Percentiles rank a stretch among this genome's conserved stretches.
Conservation (phyloP, 1,140 invertebrate species). For the Papilio aristodemus region DNA sequence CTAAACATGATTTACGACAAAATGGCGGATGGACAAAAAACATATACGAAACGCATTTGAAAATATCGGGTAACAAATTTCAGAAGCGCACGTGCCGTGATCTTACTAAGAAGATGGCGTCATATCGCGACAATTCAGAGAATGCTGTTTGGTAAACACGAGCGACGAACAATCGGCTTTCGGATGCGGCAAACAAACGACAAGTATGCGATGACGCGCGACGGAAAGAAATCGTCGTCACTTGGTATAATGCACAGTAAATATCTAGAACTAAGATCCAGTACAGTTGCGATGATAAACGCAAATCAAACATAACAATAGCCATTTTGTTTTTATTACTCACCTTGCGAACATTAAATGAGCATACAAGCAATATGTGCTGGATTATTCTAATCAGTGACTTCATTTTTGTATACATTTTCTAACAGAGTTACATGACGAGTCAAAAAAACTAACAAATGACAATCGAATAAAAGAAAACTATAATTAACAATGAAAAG, state of each 20-base stretch:
- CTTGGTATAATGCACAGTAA: constrained; percentile 17
- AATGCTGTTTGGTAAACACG: constrained; percentile 57
- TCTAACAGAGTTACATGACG: too few relatives aligned
- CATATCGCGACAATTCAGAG: constrained; percentile 41
- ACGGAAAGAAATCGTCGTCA: constrained; percentile 10
- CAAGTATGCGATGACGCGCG: constrained; percentile 43
- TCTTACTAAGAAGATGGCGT: constrained; percentile 46
- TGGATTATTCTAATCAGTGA: too few relatives aligned
- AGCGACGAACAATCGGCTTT: constrained; percentile 47
- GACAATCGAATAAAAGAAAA: too few relatives aligned
- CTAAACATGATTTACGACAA: constrained; percentile 28
- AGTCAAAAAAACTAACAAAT: too few relatives aligned
- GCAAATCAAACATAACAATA: not conserved
- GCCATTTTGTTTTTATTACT: too few relatives aligned
- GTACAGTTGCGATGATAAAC: not conserved
- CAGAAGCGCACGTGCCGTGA: constrained; percentile 38
- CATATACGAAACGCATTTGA: constrained; percentile 13
- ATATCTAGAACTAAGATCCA: constrained; percentile 1
- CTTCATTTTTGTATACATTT: too few relatives aligned
- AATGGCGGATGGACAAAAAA: constrained; percentile 3
- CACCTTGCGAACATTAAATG: too few relatives aligned
- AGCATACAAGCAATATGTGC: too few relatives aligned
- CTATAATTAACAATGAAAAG: too few relatives aligned
- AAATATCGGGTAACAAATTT: constrained; percentile 22
- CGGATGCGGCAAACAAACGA: constrained; percentile 51